These are phyloP conservation scores for Chionis minor DNA, from an alignment of 2,113 vertebrate species.

Conservation along the genomic window DNA sequence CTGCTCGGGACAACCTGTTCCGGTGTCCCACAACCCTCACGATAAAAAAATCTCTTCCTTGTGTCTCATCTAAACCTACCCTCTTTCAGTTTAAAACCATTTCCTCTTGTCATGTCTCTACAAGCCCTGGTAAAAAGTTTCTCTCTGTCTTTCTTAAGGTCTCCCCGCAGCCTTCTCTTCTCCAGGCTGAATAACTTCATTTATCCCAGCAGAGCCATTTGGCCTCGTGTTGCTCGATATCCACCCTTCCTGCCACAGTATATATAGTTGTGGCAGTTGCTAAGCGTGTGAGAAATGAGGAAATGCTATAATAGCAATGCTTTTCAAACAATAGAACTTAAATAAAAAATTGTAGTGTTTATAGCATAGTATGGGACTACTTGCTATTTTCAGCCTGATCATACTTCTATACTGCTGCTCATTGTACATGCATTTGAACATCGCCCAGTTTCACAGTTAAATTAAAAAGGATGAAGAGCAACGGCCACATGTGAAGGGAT, in stretches of 20 bases:
- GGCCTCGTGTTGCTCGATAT: background rate
- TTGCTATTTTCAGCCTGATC: background rate
- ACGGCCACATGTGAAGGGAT: background rate
- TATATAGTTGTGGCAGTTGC: background rate
- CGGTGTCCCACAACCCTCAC: background rate
- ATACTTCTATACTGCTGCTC: background rate
- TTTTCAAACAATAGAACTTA: conserved; percentile 17
- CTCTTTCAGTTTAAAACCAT: background rate
- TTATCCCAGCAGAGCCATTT: background rate
- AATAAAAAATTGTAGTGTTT: background rate
- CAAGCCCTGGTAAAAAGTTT: background rate
- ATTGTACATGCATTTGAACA: background rate
- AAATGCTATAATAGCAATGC: conserved; percentile 40
- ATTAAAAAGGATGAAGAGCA: background rate
- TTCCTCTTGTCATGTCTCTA: background rate
- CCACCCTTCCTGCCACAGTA: conserved; percentile 21
- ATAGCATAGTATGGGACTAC: background rate
- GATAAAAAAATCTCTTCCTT: background rate
- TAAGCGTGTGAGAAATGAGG: background rate
- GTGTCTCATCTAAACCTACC: background rate
- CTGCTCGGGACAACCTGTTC: background rate
- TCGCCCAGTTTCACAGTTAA: background rate
- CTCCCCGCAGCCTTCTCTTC: background rate
- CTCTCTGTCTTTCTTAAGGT: background rate
- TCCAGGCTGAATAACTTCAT: background rate